A percentile compares a stretch with the other conserved stretches of the same genome.
Evolutionary conservation across 2,888 invertebrate genomes (phyloP).

Genomic region (Yponomeuta plumbellus): DNA sequence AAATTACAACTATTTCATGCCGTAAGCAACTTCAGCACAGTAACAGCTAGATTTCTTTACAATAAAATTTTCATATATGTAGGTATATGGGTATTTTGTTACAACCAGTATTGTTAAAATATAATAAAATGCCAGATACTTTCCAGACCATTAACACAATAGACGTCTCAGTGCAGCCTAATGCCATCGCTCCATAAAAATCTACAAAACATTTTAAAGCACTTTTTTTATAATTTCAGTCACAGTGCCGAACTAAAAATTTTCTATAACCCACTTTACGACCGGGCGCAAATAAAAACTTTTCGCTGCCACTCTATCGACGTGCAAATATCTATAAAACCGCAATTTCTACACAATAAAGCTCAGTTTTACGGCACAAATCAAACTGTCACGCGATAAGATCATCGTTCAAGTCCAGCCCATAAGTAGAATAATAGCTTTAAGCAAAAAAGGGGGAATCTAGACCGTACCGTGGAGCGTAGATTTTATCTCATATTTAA

Average conservation of each 20-base stretch:
- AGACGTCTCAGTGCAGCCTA: too few relatives aligned
- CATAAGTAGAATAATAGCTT: slow-evolving; percentile 4
- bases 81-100: too few relatives aligned
- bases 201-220: background rate
- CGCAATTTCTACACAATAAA: slow-evolving; percentile 12
- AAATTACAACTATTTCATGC: too few relatives aligned
- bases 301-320: background rate
- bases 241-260: background rate
- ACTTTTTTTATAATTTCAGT: background rate
- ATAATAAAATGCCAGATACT: too few relatives aligned
- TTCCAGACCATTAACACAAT: too few relatives aligned
- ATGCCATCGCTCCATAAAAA: background rate
- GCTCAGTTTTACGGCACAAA: slow-evolving; percentile 9
- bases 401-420: background rate
- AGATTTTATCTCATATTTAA: slow-evolving; percentile 14
- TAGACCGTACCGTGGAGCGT: background rate
- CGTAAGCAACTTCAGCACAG: too few relatives aligned
- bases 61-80: too few relatives aligned
- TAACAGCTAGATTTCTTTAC: too few relatives aligned
- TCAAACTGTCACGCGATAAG: slow-evolving; percentile 10
- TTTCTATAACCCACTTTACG: background rate
- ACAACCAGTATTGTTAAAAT: too few relatives aligned
- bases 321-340: background rate
- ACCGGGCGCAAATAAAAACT: background rate
- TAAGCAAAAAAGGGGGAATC: background rate